These are phyloP conservation scores for Intellagama lesueurii DNA, from an alignment of 2,797 vertebrate genomes.

Conservation along the genomic window DNA sequence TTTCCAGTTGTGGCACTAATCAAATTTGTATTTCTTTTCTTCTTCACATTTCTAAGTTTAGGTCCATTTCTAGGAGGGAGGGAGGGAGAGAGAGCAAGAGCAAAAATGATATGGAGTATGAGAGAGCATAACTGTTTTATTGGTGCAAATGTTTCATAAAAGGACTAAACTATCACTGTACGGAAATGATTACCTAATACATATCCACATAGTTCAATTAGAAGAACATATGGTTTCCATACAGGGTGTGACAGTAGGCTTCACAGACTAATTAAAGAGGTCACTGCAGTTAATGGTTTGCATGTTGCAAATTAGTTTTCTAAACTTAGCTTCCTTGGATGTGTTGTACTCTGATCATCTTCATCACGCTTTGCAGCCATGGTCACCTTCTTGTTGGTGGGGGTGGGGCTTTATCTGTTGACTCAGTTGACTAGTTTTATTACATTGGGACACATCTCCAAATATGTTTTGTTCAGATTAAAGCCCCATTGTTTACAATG, in stretches of 20 bases:
- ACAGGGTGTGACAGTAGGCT: constrained; percentile 21
- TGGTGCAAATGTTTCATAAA: constrained; percentile 24
- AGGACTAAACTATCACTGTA: not conserved
- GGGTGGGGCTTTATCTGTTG: not conserved
- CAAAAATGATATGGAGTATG: too few species aligned
- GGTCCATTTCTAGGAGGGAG: constrained; percentile 12
- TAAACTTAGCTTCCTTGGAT: constrained; percentile 28
- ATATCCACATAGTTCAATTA: accelerated
- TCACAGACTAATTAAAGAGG: constrained; percentile 68
- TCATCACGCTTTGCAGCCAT: not conserved
- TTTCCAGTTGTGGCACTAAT: not conserved
- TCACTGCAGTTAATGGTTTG: constrained; percentile 65
- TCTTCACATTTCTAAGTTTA: constrained; percentile 48
- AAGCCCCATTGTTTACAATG: not conserved
- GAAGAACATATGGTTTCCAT: constrained; percentile 44
- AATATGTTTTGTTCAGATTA: not conserved
- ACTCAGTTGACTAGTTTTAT: not conserved
- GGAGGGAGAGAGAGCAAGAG: not conserved
- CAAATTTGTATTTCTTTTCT: not conserved
- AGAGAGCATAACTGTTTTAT: constrained; percentile 29
- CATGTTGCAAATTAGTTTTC: constrained; percentile 69
- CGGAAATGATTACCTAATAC: not conserved
- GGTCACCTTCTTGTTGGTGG: not conserved
- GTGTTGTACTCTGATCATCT: constrained; percentile 24
- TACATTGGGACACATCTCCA: not conserved